Evolutionary conservation across 2,888 invertebrate species (phyloP).

Genomic region (Philereme vetulata): DNA sequence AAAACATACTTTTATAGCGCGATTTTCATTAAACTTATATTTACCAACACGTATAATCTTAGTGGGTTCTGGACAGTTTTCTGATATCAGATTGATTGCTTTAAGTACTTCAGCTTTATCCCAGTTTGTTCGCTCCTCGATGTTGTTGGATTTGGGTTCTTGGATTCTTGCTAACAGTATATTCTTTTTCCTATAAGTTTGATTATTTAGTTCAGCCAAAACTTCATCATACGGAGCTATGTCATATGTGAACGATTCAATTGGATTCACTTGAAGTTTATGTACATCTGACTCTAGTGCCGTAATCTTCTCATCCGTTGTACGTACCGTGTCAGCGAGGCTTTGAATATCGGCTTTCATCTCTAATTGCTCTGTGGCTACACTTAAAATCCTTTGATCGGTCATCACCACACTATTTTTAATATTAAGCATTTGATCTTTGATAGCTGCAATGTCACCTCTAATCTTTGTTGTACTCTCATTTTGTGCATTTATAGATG

Average conservation of each 20-base stretch:
- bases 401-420: neutral
- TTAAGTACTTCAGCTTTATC: neutral
- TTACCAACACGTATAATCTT: neutral
- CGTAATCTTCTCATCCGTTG: neutral
- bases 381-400: neutral
- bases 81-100: neutral
- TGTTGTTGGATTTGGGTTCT: neutral
- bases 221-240: neutral
- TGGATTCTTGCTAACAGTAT: neutral
- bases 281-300: conserved; percentile 1
- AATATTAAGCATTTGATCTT: neutral
- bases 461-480: neutral
- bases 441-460: conserved; percentile 2
- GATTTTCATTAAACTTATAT: neutral
- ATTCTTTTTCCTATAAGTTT: too few relatives aligned
- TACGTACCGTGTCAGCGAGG: neutral
- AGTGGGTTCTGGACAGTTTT: neutral
- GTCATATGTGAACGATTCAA: neutral
- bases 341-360: neutral
- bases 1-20: too few relatives aligned
- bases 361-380: neutral
- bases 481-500: conserved; percentile 3
- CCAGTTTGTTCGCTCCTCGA: neutral
- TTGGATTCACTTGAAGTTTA: neutral
- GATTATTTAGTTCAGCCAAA: neutral